These are phyloP conservation scores for Porites australiensis DNA, from an alignment of 64 coral and sea anemone species.

Conservation along the genomic window DNA sequence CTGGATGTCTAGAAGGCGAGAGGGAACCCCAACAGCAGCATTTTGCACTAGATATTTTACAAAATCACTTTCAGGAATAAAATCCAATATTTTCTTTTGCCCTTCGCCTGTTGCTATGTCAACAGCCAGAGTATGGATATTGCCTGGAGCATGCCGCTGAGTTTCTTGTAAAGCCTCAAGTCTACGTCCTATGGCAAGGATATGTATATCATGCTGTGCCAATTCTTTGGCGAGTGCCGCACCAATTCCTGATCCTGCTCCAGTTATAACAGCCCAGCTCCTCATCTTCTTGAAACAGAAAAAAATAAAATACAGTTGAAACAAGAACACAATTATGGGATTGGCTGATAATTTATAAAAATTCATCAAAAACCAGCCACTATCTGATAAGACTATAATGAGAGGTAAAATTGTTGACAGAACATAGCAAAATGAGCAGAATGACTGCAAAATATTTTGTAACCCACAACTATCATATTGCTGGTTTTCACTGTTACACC, in stretches of 20 bases:
- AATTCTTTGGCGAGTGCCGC: constrained; percentile 67
- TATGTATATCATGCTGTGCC: constrained; percentile 39
- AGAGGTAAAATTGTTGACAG: no score
- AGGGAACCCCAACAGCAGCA: constrained; percentile 72
- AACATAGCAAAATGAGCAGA: no score
- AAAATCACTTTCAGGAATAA: constrained; percentile 47
- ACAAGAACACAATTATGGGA: background rate
- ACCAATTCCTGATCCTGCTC: constrained; percentile 76
- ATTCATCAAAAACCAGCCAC: no score
- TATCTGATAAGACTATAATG: no score
- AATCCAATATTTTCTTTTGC: constrained; percentile 58
- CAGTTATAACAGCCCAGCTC: constrained; percentile 70
- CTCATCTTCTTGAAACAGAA: constrained; percentile 29
- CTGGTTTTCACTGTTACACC: no score
- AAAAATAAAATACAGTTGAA: background rate
- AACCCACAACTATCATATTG: no score
- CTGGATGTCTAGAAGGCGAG: constrained; percentile 56
- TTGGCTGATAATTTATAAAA: background rate
- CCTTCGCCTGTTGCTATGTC: constrained; percentile 64
- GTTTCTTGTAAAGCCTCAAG: constrained; percentile 35
- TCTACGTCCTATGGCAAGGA: constrained; percentile 59
- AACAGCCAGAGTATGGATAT: constrained; percentile 56
- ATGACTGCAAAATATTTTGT: no score
- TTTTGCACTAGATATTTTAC: constrained; percentile 77
- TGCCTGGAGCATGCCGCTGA: constrained; percentile 46